These are phyloP conservation scores for Euura saliciscinereae DNA, from an alignment of 1,140 invertebrate species.

Conservation along the genomic window DNA sequence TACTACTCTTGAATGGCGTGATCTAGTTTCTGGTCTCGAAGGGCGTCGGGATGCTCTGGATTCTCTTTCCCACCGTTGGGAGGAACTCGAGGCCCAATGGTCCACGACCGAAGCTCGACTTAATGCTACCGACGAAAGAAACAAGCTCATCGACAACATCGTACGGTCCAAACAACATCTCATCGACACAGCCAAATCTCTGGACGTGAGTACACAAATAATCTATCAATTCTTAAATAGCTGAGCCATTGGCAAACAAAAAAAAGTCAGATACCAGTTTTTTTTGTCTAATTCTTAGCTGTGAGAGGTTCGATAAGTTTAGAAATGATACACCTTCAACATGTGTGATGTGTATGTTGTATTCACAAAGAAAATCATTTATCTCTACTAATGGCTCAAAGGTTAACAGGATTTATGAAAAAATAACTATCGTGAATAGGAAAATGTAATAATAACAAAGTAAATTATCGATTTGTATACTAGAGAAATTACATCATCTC, in stretches of 20 bases:
- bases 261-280: too few relatives aligned
- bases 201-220: constrained; percentile 67
- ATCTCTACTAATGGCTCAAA: background rate
- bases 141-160: constrained; percentile 74
- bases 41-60: constrained; percentile 67
- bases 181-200: constrained; percentile 69
- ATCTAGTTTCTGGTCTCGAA: constrained; percentile 73
- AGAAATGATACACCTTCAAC: too few relatives aligned
- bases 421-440: background rate
- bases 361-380: background rate
- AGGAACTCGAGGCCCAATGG: constrained; percentile 75
- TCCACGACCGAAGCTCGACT: constrained; percentile 68
- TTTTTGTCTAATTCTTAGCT: too few relatives aligned
- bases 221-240: too few relatives aligned
- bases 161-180: constrained; percentile 76
- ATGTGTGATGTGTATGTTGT: background rate
- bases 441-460: background rate
- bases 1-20: constrained; percentile 77
- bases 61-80: constrained; percentile 76
- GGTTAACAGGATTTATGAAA: background rate
- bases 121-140: constrained; percentile 70
- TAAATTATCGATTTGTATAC: background rate
- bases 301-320: too few relatives aligned
- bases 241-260: too few relatives aligned
- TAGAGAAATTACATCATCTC: background rate